Conservation (phyloP, 2,888 invertebrate genomes). For the Sphaerophoria taeniata region DNA sequence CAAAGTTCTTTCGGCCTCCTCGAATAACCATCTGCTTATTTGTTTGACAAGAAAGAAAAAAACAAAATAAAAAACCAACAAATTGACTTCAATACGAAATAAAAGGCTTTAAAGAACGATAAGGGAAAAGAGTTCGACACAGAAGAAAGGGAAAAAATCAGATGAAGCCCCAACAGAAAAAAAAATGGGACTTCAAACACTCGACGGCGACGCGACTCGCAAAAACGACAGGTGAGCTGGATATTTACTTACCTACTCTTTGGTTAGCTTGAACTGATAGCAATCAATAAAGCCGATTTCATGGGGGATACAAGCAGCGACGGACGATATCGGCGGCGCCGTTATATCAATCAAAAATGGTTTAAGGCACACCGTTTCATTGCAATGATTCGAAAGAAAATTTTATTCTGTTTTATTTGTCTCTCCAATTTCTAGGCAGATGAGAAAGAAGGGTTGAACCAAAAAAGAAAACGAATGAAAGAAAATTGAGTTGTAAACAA, state of each 20-base stretch:
- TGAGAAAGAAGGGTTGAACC: background rate
- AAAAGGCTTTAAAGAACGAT: constrained; percentile 21
- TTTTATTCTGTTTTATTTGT: constrained; percentile 38
- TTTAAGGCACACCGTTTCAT: constrained; percentile 1
- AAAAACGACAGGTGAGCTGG: constrained; percentile 39
- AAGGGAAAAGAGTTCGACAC: background rate
- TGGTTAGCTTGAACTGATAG: constrained; percentile 15
- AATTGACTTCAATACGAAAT: constrained; percentile 14
- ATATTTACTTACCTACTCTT: constrained; percentile 19
- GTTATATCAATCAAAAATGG: constrained; percentile 41
- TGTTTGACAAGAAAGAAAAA: background rate
- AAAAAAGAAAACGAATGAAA: background rate
- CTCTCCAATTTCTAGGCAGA: constrained; percentile 1
- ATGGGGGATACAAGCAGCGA: background rate
- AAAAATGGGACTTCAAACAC: background rate
- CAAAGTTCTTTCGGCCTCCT: background rate
- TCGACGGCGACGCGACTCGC: background rate
- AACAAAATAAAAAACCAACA: background rate
- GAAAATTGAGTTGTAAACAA: constrained; percentile 19
- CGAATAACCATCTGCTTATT: constrained; percentile 29
- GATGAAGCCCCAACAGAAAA: constrained; percentile 11
- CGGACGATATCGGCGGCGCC: background rate
- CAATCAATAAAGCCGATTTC: background rate
- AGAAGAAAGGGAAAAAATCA: background rate
- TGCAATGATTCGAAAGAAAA: constrained; percentile 22